Evolutionary conservation across 1,140 invertebrate species (phyloP), one percentile per base, ranked within the genome.

Genomic region (Pseudomyrmex dendroicus): DNA sequence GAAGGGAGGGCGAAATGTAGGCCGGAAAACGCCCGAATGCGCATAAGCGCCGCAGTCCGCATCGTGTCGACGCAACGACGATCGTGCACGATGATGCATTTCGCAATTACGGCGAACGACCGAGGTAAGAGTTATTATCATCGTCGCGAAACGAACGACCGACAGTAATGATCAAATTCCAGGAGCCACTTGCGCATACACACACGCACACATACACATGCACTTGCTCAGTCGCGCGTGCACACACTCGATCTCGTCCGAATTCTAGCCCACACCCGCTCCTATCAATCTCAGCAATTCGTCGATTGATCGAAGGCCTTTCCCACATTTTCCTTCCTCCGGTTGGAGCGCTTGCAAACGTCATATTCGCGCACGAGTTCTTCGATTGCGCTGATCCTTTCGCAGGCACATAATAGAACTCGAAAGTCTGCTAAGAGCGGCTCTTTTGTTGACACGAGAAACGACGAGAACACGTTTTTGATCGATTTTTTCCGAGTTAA

Each of bases 121-220:
- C 54, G n/a, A 12, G n/a, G 44, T 50, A 68, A 70, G 76, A 78
- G 64, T 78, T 78, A 70, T 78, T 78, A 78, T 70, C 76, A 68
- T 35, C 74, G 50, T 67, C 52, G 22, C 56, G 76, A 46, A 35
- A 78, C 76, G 64, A 78, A 78, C 54, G 76, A 80, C 54, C 76
- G 54, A 15, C 76, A 54, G 67, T 80, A 72, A 80, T 57, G 66
- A 80, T 80, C 66, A 80, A 72, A 80, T 80, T 80, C 76, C 76
- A 70, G 54, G 59, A 57, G 12, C 76, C 54, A 66, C 70, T 80
- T 80, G 54, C 76, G 54, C 25, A 44, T 35, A 64, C 56, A 54
- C 54, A 57, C 76, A 35, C 62, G 56, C 56, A 46, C 73, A 52
- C 13, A 68, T 7, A 46, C 76, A 70, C 64, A 48, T 66, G 48